Base-by-base conservation (phyloP, 2,113 vertebrate species). In the Corythornis madagascariensis region DNA sequence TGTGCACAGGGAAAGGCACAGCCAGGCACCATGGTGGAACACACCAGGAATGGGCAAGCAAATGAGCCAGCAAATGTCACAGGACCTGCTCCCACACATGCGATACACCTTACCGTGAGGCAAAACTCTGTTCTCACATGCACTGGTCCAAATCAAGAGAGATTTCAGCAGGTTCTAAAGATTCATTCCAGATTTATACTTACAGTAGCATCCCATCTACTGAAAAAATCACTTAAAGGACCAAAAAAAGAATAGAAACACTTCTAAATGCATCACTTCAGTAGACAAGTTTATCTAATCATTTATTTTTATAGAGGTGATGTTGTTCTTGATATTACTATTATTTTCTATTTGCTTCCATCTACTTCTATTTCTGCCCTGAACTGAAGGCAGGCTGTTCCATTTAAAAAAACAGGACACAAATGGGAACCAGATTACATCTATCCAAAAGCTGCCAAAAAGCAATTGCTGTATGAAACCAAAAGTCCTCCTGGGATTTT, bases 361-460 rank as follows among this genome's bases (percentile, higher is more conserved):
- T 45, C 57, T 59, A 82, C 35, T 75, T 76, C 89, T 77, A 20
- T 73, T 86, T 60, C 25, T 90, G 66, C n/a, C 63, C 29, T 38
- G 45, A 56, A 40, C 45, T 3, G 21, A 90, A 72, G 47, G 72
- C 67, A 87, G 65, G 47, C 72, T 8, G 4, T 24, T 91, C 86
- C 60, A 80, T 65, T 84, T 92, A 52, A 85, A 84, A 86, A 91
- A 38, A 74, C 81, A 77, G 69, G 64, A 89, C 50, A 60, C 28
- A 97, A 87, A 94, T 86, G 64, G 33, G 42, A 89, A 87, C 83
- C 92, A 85, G 84, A 94, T 83, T 90, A 93, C 72, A 94, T 89
- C 45, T 65, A 65, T 65, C 50, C 43, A 85, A 92, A 88, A 94
- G 80, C 71, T 90, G 84, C 85, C 75, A 93, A 66, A 72, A 92